Base-by-base conservation (phyloP, 2,888 invertebrate genomes). In the Dasysyrphus albostriatus region DNA sequence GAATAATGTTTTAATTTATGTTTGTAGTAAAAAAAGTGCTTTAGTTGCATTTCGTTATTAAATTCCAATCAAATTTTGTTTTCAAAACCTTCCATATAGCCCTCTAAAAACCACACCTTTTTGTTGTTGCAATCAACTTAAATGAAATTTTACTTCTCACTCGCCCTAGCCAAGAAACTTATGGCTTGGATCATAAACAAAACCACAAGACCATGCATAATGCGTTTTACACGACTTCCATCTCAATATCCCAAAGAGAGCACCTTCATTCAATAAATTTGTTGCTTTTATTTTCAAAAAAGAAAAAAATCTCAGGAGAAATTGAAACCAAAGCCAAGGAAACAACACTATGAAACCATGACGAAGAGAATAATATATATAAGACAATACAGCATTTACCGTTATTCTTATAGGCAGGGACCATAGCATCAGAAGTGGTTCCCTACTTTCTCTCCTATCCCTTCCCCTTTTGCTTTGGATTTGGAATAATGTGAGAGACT, bases 191-290 rank as follows among this genome's bases (percentile, higher is more conserved):
- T 82, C 82, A 63, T 65, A 69, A 82, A 81, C 85, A 56, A 85
- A 81, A 82, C 85, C 85, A 74, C 85, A 85, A 85, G 61, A 78
- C 74, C 77, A 63, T 81, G 74, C 81, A 74, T 77, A 70, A 78
- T 81, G 65, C 24, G 56, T 39, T 70, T 75, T 79, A 79, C 78
- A 74, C 61, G 83, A 69, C 59, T 67, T 49, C 59, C 76, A 80
- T 72, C 65, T 70, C 69, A 75, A 79, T 58, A 70, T 47, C 69
- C 12, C 63, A 19, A n/a, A 16, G 0, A 19, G 7, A 42, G 39
- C 12, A 51, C 65, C 54, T 54, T 56, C 59, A 54, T 69, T 73
- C 65, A 54, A 47, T 47, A 65, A 61, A 74, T 51, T 61, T 39
- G 63, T 67, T 76, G 47, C 44, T 9, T 34, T 51, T 32, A 12